Base-by-base conservation (phyloP, 2,113 vertebrate species). In the Athene noctua region DNA sequence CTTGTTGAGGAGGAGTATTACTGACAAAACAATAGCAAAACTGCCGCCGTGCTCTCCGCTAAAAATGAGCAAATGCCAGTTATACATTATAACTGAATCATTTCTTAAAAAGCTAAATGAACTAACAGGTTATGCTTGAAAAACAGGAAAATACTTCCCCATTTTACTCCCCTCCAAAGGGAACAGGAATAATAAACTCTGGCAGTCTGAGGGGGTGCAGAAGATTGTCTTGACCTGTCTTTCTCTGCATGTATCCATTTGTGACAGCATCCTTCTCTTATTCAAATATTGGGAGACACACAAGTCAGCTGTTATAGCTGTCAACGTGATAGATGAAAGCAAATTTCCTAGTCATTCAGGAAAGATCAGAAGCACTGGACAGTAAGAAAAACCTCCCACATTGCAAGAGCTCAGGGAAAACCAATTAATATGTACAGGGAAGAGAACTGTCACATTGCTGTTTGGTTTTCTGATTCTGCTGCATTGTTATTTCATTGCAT, bases 41-140 rank as follows among this genome's bases (percentile, higher is more conserved):
- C 58, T 71, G 34, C n/a, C n/a, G 10, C 7, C 2, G 2, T 21
- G 20, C 46, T 8, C 23, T 16, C 9, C 10, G 3, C 16, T 38
- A 46, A 77, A 86, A 58, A 46, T 34, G 26, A 59, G 17, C 16
- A 74, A 78, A 90, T 40, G 30, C 5, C 36, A 84, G 54, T 92
- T 92, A 94, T 27, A 61, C 63, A 67, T 36, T 61, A 40, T 81
- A 74, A 74, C 32, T 38, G 22, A 77, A 71, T 7, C 20, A 18
- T 74, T 72, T 96, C 88, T 75, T 87, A 86, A 88, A 88, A 83
- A 54, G 18, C 74, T 73, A 86, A 26, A 32, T 70, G 46, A 92
- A 95, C 80, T 86, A 94, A 96, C 26, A 91, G 68, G 71, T 92
- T 94, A 80, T 15, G 34, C 23, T 68, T 72, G 49, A 92, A 96